Base-by-base conservation (phyloP, 2,797 vertebrate species). In the Nasua narica region DNA sequence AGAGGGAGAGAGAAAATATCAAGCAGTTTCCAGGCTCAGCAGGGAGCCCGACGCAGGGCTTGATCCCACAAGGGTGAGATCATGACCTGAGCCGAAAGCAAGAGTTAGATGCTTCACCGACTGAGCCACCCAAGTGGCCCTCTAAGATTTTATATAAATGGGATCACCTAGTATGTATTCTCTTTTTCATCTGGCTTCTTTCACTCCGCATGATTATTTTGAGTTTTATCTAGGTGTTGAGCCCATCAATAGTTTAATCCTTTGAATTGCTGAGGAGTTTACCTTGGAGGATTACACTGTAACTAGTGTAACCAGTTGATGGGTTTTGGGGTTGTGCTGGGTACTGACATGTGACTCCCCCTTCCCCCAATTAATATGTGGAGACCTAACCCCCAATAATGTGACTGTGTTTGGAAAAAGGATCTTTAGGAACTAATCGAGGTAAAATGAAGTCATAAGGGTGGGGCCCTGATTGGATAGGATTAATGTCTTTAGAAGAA, bases 111-210 rank as follows among this genome's bases (percentile, higher is more conserved):
- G 65, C 18, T 67, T 67, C 2, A 37, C n/a, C n/a, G 4, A 67
- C 16, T 35, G 65, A 67, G 65, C 9, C 65, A 67, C 18, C n/a
- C n/a, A 21, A n/a, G 65, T 21, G 65, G n/a, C 18, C 65, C 29
- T 77, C 87, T 78, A 78, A 78, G 69, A n/a, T 76, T 92, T 62
- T 76, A 50, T 70, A 32, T 27, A 78, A 60, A 40, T 43, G 43
- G 11, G 21, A 43, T 50, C 21, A 21, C 1, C n/a, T 85, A 4
- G 27, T 70, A 78, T 52, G 54, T 21, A n/a, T 48, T 19, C 62
- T 23, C 12, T 65, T 48, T 58, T 48, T 90, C 37, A 3, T 52
- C 69, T 83, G 58, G 32, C 23, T 84, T 90, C 69, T 90, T 40
- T 69, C 21, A 48, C n/a, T 70, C 37, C 48, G 25, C n/a, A 1